Evolutionary conservation across 92 coral and sea anemone species (phyloP).

Genomic region (Montipora capitata): DNA sequence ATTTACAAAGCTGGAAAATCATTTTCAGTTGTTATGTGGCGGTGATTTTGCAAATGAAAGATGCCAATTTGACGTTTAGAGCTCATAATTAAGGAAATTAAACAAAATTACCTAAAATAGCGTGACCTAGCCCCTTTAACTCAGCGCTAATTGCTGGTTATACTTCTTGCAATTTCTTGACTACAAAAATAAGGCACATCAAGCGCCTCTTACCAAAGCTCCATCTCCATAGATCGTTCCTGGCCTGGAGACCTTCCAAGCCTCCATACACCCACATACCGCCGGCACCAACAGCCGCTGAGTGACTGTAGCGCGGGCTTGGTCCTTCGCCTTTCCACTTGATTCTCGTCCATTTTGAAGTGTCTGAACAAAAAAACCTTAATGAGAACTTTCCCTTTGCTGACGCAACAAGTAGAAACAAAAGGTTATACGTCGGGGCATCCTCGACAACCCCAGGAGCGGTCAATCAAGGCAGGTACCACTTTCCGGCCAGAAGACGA

Average conservation of each 20-base stretch:
- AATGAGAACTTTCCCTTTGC: neutral
- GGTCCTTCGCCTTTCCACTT: conserved; percentile 83
- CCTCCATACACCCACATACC: conserved; percentile 96
- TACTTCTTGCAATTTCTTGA: too few relatives aligned
- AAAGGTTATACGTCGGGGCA: neutral
- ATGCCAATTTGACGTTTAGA: too few relatives aligned
- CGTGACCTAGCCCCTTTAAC: too few relatives aligned
- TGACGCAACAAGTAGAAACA: neutral
- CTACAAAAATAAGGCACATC: neutral
- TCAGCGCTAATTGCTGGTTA: too few relatives aligned
- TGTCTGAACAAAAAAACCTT: conserved; percentile 21
- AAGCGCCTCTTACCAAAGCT: conserved; percentile 83
- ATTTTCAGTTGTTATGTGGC: too few relatives aligned
- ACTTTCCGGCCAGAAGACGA: neutral
- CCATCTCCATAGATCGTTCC: conserved; percentile 96
- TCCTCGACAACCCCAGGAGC: neutral
- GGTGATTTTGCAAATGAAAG: too few relatives aligned
- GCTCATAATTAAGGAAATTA: too few relatives aligned
- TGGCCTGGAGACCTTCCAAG: conserved; percentile 84
- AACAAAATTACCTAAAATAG: too few relatives aligned
- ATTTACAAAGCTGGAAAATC: too few relatives aligned
- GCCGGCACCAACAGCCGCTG: conserved; percentile 90
- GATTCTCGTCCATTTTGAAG: conserved; percentile 79
- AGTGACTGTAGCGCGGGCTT: conserved; percentile 93
- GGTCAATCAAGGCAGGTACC: neutral